A percentile compares a stretch with the other conserved stretches of the same genome.
Evolutionary conservation across 1,140 invertebrate species (phyloP).

Genomic region (Oryctes rhinoceros): DNA sequence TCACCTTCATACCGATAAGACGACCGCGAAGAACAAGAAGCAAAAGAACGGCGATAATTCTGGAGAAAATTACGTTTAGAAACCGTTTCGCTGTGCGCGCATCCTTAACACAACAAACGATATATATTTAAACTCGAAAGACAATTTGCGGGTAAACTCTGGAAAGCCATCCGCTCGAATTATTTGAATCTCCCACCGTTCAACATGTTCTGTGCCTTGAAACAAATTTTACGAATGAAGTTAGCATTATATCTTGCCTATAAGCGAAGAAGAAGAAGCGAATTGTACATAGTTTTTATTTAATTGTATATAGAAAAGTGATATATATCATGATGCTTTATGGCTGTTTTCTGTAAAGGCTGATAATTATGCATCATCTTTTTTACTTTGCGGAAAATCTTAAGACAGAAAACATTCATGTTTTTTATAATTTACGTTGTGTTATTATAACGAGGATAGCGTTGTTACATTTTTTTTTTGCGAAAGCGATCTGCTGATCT

Average conservation of each 20-base stretch:
- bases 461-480: too few relatives aligned
- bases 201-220: slow-evolving; percentile 3
- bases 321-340: slow-evolving; percentile 1
- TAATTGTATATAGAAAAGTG: slow-evolving; percentile 20
- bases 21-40: slow-evolving; percentile 41
- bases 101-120: neutral
- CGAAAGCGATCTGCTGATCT: too few relatives aligned
- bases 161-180: neutral
- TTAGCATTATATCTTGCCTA: slow-evolving; percentile 32
- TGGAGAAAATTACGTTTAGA: slow-evolving; percentile 51
- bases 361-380: too few relatives aligned
- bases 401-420: too few relatives aligned
- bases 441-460: too few relatives aligned
- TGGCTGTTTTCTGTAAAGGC: slow-evolving; percentile 8
- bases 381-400: too few relatives aligned
- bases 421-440: too few relatives aligned
- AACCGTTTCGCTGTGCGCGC: neutral
- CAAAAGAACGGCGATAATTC: slow-evolving; percentile 42
- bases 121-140: neutral
- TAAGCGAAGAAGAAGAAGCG: neutral
- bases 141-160: neutral
- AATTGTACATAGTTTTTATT: slow-evolving; percentile 31
- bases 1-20: slow-evolving; percentile 7
- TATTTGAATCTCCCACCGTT: slow-evolving; percentile 15
- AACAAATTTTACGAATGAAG: neutral